Evolutionary conservation across 2,113 vertebrate species (phyloP), one percentile per base, ranked within the genome.

Genomic region (Aviceda subcristata): DNA sequence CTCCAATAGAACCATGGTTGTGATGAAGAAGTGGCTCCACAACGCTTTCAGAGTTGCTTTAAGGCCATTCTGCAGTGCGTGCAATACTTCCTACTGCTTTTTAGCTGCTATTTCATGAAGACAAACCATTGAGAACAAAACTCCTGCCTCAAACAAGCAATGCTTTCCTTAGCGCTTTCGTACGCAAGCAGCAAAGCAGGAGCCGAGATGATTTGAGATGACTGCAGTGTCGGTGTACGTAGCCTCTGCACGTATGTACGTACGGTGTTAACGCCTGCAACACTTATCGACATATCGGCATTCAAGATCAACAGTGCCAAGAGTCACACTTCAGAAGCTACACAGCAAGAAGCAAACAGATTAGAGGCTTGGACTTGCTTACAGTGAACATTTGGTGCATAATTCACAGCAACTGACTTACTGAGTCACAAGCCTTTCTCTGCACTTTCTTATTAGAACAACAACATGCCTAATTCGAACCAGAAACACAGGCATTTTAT

Each of bases 251-350:
- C 21, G 12, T 67, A 30, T 6, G 16, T 50, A 56, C 29, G 76
- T 55, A 66, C 50, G 66, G 32, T 30, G 53, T 45, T 79, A 92
- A 87, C 69, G 55, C 76, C 53, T 41, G 26, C 43, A 94, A 56
- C 39, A 11, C 30, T 91, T 84, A 92, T 4, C 7, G 3, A 74
- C 36, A 8, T 84, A 94, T 38, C 69, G 79, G 63, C 60, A 90
- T 82, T 84, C 26, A 36, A 95, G 81, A 91, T 56, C 18, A 94
- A 76, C 45, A 63, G 62, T 15, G 83, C 74, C 81, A 97, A 75
- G 62, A 92, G 81, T 92, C 85, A 90, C 81, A 80, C 90, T 77
- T 94, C 78, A 84, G 48, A 91, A 91, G 71, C 72, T 50, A 86
- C 41, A 53, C 27, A 66, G 69, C 62, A 94, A 92, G 77, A 90